A percentile compares a stretch with the other conserved stretches of the same genome.
Evolutionary conservation across 2,797 vertebrate genomes (phyloP).

Genomic region (Eospalax fontanierii): DNA sequence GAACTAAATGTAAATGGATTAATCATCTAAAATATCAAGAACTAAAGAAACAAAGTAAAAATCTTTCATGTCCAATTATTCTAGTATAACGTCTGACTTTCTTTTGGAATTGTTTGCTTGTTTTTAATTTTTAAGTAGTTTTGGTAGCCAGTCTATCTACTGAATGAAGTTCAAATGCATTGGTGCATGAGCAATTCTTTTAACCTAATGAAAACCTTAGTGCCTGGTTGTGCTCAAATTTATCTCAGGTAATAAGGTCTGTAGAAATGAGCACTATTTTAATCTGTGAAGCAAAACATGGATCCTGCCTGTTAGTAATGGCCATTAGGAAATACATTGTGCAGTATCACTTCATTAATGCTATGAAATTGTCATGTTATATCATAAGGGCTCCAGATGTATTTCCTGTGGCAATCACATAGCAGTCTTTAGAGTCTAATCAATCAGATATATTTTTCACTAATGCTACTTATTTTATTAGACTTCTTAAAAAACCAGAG

Average conservation of each 20-base stretch:
- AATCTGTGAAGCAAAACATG: slow-evolving; percentile 5
- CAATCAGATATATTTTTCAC: slow-evolving; percentile 86
- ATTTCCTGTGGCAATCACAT: slow-evolving; percentile 20
- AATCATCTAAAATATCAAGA: slow-evolving; percentile 17
- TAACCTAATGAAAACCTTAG: slow-evolving; percentile 62
- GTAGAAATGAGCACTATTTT: slow-evolving; percentile 1
- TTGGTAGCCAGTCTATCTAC: slow-evolving; percentile 16
- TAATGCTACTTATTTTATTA: slow-evolving; percentile 87
- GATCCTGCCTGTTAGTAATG: slow-evolving; percentile 20
- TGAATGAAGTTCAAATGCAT: slow-evolving; percentile 32
- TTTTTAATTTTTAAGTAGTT: slow-evolving; percentile 16
- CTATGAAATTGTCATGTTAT: slow-evolving; percentile 33
- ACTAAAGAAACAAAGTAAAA: no score
- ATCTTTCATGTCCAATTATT: neutral
- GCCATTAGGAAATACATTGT: neutral
- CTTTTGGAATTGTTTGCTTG: neutral
- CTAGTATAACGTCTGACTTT: neutral
- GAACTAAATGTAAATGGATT: slow-evolving; percentile 10
- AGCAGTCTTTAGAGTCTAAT: slow-evolving; percentile 83
- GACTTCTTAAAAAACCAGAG: slow-evolving; percentile 83
- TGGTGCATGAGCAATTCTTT: slow-evolving; percentile 44
- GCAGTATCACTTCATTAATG: neutral
- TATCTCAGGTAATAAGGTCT: slow-evolving; percentile 44
- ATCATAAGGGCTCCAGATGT: slow-evolving; percentile 21
- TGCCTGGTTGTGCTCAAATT: slow-evolving; percentile 50